Conservation (phyloP, 2,888 invertebrate species). For the Prosopocoilus inquinatus region DNA sequence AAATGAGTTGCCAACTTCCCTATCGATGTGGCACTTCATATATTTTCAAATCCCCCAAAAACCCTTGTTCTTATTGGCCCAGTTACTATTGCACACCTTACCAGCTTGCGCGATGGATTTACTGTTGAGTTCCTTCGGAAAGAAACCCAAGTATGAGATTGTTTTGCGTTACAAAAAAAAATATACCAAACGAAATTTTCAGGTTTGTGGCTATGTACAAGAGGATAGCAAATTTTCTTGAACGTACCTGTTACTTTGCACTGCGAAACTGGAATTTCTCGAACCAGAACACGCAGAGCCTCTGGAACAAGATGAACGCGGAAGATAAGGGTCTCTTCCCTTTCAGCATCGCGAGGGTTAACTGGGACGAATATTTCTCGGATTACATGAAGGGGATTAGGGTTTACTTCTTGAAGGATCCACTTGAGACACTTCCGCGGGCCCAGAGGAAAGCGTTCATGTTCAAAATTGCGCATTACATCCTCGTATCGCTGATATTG, state of each 20-base stretch:
- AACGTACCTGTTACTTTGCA: slow-evolving; percentile 76
- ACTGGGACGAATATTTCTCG: slow-evolving; percentile 73
- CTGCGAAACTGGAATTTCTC: slow-evolving; percentile 73
- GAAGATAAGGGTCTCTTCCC: slow-evolving; percentile 65
- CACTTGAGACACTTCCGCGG: slow-evolving; percentile 68
- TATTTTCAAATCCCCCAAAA: too few relatives aligned
- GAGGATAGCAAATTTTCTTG: slow-evolving; percentile 71
- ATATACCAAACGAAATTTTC: slow-evolving; percentile 33
- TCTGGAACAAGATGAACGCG: slow-evolving; percentile 59
- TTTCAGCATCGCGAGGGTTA: slow-evolving; percentile 68
- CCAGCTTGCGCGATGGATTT: slow-evolving; percentile 33
- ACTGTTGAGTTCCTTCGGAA: slow-evolving; percentile 24
- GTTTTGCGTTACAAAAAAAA: not conserved
- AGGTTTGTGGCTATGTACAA: slow-evolving; percentile 75
- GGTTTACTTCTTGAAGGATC: slow-evolving; percentile 77
- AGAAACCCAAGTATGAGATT: slow-evolving; percentile 35
- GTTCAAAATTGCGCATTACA: slow-evolving; percentile 38
- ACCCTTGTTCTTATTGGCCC: slow-evolving; percentile 10
- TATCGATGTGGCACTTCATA: too few relatives aligned
- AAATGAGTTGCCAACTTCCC: too few relatives aligned
- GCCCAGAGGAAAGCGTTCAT: slow-evolving; percentile 58
- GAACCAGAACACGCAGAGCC: slow-evolving; percentile 59
- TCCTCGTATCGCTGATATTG: not conserved
- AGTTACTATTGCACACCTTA: slow-evolving; percentile 42
- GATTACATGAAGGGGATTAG: slow-evolving; percentile 72